phyloP scores from a whole-genome alignment of 2,888 invertebrate genomes.

The Acanthosepion esculentum region DNA sequence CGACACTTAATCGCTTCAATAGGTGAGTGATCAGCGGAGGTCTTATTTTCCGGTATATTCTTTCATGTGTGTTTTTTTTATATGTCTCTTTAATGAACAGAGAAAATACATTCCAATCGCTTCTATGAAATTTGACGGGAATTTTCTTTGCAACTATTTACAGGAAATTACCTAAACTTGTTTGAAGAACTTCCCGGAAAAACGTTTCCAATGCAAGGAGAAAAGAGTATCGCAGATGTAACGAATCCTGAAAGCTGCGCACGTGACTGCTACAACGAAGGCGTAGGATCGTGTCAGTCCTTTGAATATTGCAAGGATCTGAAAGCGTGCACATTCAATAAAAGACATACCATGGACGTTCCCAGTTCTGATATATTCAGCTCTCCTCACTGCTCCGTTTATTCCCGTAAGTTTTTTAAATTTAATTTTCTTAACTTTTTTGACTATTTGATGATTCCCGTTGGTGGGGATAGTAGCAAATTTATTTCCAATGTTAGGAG shows the following conservation, averaged over 20 bases:
- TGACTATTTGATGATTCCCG: too few relatives aligned
- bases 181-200: constrained; percentile 38
- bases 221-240: background rate
- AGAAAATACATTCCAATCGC: too few relatives aligned
- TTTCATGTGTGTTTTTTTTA: too few relatives aligned
- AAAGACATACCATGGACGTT: constrained; percentile 61
- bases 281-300: constrained; percentile 64
- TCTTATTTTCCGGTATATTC: too few relatives aligned
- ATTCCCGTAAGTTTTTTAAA: constrained; percentile 59
- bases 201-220: constrained; percentile 41
- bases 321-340: constrained; percentile 62
- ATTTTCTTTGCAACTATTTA: background rate
- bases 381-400: constrained; percentile 61
- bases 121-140: too few relatives aligned
- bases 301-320: constrained; percentile 65
- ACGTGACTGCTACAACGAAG: constrained; percentile 61
- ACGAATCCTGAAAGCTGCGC: constrained; percentile 55
- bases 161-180: constrained; percentile 37
- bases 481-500: too few relatives aligned
- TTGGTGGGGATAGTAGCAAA: background rate
- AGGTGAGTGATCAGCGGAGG: too few relatives aligned
- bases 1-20: too few relatives aligned
- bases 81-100: too few relatives aligned
- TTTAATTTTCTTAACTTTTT: background rate
- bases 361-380: constrained; percentile 58